A percentile compares a stretch with the other conserved stretches of the same genome.
These are phyloP conservation scores for Trachymyrmex septentrionalis DNA, from an alignment of 1,140 invertebrate species.

Conservation along the genomic window DNA sequence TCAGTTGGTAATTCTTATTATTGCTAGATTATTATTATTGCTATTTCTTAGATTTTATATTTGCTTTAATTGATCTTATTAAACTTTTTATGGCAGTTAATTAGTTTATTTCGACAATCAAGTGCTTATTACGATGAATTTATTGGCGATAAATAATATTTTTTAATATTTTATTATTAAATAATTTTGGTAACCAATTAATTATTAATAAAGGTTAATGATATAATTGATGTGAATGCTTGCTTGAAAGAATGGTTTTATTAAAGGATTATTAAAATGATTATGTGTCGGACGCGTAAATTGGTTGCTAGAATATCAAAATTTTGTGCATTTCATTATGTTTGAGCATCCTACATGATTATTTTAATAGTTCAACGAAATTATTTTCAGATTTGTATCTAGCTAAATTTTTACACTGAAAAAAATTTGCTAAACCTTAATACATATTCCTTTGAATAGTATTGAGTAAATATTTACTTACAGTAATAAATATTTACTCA, in stretches of 20 bases:
- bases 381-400: no score
- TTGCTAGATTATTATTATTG: neutral
- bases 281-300: no score
- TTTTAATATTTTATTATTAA: slow-evolving; percentile 16
- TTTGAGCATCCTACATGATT: no score
- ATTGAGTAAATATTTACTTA: no score
- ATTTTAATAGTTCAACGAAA: no score
- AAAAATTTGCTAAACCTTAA: no score
- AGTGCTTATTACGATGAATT: neutral
- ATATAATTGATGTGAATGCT: neutral
- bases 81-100: neutral
- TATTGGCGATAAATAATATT: neutral
- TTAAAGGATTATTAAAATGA: no score
- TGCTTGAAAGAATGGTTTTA: neutral
- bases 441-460: no score
- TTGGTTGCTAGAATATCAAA: no score
- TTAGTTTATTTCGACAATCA: neutral
- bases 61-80: neutral
- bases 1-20: neutral
- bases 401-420: no score
- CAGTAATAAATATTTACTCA: no score
- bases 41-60: slow-evolving; percentile 1
- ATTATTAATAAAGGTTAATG: neutral
- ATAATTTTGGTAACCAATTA: slow-evolving; percentile 2
- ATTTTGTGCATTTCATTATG: no score